Percentiles rank a stretch among this genome's conserved stretches.
Evolutionary conservation across 2,888 invertebrate genomes (phyloP).

Genomic region (Noctua janthina): DNA sequence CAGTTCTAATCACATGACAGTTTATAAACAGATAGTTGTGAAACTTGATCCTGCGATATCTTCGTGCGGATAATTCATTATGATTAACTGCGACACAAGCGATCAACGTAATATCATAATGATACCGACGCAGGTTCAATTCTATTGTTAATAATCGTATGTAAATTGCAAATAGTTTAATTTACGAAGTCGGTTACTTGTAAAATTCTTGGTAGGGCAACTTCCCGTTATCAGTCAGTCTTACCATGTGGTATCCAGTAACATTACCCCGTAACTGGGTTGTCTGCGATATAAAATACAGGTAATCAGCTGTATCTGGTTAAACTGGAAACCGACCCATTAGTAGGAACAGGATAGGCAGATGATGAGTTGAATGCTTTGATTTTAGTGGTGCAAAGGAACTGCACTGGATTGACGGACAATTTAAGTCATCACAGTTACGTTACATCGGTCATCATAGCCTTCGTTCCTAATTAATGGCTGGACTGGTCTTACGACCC

Average conservation of each 20-base stretch:
- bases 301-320: neutral
- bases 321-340: neutral
- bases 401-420: neutral
- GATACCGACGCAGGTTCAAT: constrained; percentile 27
- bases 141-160: constrained; percentile 40
- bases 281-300: neutral
- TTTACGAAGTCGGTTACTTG: constrained; percentile 15
- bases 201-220: neutral
- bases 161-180: constrained; percentile 13
- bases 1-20: constrained; percentile 24
- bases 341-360: neutral
- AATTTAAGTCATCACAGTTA: neutral
- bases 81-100: constrained; percentile 44
- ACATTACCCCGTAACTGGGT: neutral
- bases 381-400: neutral
- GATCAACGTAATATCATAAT: constrained; percentile 24
- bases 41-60: constrained; percentile 38
- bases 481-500: neutral
- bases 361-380: neutral
- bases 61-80: constrained; percentile 56
- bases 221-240: constrained; percentile 44
- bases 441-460: neutral
- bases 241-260: neutral
- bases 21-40: constrained; percentile 33
- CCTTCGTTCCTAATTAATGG: neutral